phyloP scores from a whole-genome alignment of 2,888 invertebrate genomes.

The Eupithecia subumbrata region DNA sequence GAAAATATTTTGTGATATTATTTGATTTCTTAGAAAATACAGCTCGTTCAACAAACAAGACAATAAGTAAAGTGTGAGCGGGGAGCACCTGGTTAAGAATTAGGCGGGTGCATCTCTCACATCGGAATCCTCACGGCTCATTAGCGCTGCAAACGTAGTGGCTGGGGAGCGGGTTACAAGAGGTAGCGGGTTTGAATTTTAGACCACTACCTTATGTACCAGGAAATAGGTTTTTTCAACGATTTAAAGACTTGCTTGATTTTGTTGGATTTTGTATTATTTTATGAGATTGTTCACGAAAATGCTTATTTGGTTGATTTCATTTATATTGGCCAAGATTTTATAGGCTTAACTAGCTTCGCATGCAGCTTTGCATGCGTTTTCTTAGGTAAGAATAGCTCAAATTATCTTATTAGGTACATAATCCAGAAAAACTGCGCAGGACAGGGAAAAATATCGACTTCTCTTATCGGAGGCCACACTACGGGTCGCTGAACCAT shows the following conservation, averaged over 20 bases:
- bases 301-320: too few species aligned
- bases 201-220: not conserved
- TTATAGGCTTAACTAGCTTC: too few species aligned
- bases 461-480: too few species aligned
- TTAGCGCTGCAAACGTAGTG: constrained; percentile 26
- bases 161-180: constrained; percentile 4
- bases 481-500: too few species aligned
- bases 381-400: too few species aligned
- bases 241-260: not conserved
- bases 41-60: not conserved
- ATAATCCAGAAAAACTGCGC: too few species aligned
- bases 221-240: not conserved
- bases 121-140: constrained; percentile 24
- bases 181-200: constrained; percentile 14
- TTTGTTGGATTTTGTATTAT: not conserved
- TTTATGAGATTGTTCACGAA: too few species aligned
- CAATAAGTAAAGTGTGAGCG: not conserved
- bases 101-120: not conserved
- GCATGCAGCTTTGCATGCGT: too few species aligned
- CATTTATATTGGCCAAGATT: too few species aligned
- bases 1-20: too few species aligned
- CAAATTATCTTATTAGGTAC: too few species aligned
- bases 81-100: constrained; percentile 2
- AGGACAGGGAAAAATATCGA: too few species aligned
- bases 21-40: not conserved